phyloP scores from a whole-genome alignment of 1,140 invertebrate species.

The Drosophila triauraria region DNA sequence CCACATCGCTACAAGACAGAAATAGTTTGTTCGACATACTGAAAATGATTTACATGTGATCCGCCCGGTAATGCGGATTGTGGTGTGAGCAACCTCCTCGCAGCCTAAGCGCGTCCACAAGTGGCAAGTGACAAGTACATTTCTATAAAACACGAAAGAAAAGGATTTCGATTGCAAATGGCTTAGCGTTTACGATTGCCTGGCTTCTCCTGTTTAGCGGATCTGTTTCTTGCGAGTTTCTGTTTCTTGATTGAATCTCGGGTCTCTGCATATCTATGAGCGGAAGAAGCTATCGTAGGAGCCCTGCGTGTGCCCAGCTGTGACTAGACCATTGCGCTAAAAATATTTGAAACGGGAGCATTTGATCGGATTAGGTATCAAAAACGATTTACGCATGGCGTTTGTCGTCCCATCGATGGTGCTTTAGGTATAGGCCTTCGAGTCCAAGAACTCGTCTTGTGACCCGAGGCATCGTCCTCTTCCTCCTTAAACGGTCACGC shows the following conservation, averaged over 20 bases:
- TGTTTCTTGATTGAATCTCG: neutral
- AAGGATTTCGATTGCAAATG: slow-evolving; percentile 50
- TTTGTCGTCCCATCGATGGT: slow-evolving; percentile 25
- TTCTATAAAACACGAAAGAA: slow-evolving; percentile 78
- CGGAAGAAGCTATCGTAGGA: slow-evolving; percentile 28
- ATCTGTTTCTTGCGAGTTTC: slow-evolving; percentile 2
- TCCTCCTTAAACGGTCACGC: neutral
- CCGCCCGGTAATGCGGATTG: neutral
- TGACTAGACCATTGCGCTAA: slow-evolving; percentile 44
- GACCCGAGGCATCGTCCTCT: neutral
- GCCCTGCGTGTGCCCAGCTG: slow-evolving; percentile 20
- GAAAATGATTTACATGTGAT: slow-evolving; percentile 50
- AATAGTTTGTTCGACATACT: slow-evolving; percentile 48
- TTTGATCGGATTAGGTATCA: slow-evolving; percentile 56
- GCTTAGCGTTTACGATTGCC: slow-evolving; percentile 32
- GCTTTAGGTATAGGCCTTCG: neutral
- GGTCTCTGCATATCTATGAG: slow-evolving; percentile 31
- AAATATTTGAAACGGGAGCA: slow-evolving; percentile 61
- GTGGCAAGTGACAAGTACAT: slow-evolving; percentile 48
- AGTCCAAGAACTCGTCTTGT: slow-evolving; percentile 14
- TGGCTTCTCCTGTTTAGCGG: slow-evolving; percentile 2
- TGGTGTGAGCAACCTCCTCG: neutral
- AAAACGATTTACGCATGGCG: slow-evolving; percentile 60
- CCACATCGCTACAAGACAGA: slow-evolving; percentile 65
- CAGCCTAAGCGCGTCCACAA: slow-evolving; percentile 19